Base-by-base conservation (phyloP, 2,113 vertebrate genomes). In the Anoplopoma fimbria region DNA sequence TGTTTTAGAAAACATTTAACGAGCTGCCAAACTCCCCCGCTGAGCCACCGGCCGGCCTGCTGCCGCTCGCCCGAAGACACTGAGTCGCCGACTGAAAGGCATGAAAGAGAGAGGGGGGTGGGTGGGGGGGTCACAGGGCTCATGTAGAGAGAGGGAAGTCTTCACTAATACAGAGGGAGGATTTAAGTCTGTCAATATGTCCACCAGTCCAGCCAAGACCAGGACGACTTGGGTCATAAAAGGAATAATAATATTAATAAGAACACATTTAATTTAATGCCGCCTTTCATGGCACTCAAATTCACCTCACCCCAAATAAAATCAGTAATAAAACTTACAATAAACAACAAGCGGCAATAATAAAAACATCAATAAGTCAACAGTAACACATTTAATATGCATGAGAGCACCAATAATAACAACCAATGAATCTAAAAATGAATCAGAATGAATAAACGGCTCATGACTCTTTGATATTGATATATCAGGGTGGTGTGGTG, bases 1-100 rank as follows among this genome's bases (percentile, higher is more conserved):
- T 87, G 82, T 87, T 90, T 90, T 70, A 85, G 79, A 90, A 86
- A 89, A 92, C 85, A 90, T 90, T 88, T 88, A 92, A 86, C 83
- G 79, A 87, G 81, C 84, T 91, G 89, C 89, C 91, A 92, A 86
- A 79, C 80, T 57, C 88, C 87, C 88, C 89, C 15, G 58, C 84
- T 84, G 91, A 76, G 87, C 71, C 63, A 68, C 67, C 74, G 68
- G 82, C 84, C 75, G 70, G 76, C 81, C 63, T 1, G 69, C 87
- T 13, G 27, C 71, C 4, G 21, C 79, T 63, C 53, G 57, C 79
- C 69, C 65, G 13, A 69, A 36, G 38, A 78, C 31, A 71, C 53
- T 13, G 31, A 71, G 65, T 42, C 2, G 68, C 29, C 12, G 19
- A 51, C 7, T 33, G 67, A 71, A 69, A 79, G 70, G 70, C 73